Conservation (phyloP, 2,797 vertebrate genomes). For the Astyanax mexicanus region DNA sequence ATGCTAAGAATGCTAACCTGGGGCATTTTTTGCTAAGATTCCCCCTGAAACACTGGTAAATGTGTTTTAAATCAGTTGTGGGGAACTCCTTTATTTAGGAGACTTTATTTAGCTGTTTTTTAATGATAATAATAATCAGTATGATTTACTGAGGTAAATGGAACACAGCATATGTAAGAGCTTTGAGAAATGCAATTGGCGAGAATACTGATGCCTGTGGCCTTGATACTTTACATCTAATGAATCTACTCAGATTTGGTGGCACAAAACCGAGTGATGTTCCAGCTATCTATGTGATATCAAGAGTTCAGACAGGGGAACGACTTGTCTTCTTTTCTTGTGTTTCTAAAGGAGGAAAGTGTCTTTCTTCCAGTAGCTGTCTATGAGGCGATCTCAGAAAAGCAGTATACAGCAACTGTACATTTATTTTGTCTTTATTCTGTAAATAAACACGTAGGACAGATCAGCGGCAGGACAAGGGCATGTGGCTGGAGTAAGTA, state of each 20-base stretch:
- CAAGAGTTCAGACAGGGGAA: constrained; percentile 10
- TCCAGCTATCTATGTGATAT: constrained; percentile 9
- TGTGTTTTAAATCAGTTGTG: too few relatives aligned
- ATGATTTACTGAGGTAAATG: too few relatives aligned
- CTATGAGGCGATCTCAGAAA: background rate
- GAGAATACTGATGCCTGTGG: constrained; percentile 51
- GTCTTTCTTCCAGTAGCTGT: constrained; percentile 33
- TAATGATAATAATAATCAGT: too few relatives aligned
- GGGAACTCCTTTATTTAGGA: too few relatives aligned
- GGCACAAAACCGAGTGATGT: constrained; percentile 24
- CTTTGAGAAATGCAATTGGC: constrained; percentile 34
- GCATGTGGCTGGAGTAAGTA: background rate
- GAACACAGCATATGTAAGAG: too few relatives aligned
- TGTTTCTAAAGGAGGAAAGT: constrained; percentile 14
- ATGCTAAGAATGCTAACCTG: too few relatives aligned
- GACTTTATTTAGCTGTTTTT: too few relatives aligned
- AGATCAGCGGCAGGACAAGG: background rate
- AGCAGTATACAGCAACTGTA: constrained; percentile 17
- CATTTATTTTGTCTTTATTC: constrained; percentile 23
- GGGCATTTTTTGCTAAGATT: too few relatives aligned
- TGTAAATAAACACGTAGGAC: constrained; percentile 40
- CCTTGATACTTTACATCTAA: constrained; percentile 55
- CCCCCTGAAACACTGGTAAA: too few relatives aligned
- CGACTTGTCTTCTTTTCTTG: background rate
- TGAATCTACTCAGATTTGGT: constrained; percentile 37